Conservation (phyloP, 2,797 vertebrate genomes). For the Chelon auratus region DNA sequence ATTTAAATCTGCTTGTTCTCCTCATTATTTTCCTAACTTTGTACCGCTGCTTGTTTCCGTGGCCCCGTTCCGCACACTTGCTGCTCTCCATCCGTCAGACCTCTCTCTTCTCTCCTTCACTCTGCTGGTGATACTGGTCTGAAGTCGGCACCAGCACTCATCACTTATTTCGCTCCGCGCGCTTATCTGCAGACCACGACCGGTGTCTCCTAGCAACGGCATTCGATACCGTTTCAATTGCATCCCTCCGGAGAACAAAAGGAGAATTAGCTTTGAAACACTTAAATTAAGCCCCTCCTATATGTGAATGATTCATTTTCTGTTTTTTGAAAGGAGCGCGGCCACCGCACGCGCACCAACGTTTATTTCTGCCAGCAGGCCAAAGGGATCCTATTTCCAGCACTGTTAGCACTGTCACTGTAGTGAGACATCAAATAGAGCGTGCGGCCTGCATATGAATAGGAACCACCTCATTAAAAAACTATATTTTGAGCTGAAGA, state of each 20-base stretch:
- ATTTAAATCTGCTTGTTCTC: conserved; percentile 24
- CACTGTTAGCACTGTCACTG: conserved; percentile 25
- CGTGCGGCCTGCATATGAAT: conserved; percentile 13
- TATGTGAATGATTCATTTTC: conserved; percentile 54
- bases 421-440: conserved; percentile 20
- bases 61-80: neutral
- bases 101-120: conserved; percentile 21
- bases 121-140: conserved; percentile 34
- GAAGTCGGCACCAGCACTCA: conserved; percentile 47
- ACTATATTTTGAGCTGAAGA: conserved; percentile 7
- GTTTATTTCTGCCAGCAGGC: conserved; percentile 32
- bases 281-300: conserved; percentile 58
- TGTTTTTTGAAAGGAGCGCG: conserved; percentile 20
- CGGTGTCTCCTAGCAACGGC: conserved; percentile 80
- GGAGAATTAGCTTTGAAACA: conserved; percentile 70
- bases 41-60: neutral
- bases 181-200: conserved; percentile 49
- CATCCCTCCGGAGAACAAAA: conserved; percentile 68
- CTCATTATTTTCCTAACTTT: conserved; percentile 21
- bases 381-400: conserved; percentile 37
- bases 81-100: conserved; percentile 17
- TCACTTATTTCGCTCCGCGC: conserved; percentile 42
- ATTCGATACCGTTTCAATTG: conserved; percentile 59
- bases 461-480: conserved; percentile 16
- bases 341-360: conserved; percentile 18